phyloP scores from a whole-genome alignment of 2,797 vertebrate genomes.

The Salarias fasciatus region DNA sequence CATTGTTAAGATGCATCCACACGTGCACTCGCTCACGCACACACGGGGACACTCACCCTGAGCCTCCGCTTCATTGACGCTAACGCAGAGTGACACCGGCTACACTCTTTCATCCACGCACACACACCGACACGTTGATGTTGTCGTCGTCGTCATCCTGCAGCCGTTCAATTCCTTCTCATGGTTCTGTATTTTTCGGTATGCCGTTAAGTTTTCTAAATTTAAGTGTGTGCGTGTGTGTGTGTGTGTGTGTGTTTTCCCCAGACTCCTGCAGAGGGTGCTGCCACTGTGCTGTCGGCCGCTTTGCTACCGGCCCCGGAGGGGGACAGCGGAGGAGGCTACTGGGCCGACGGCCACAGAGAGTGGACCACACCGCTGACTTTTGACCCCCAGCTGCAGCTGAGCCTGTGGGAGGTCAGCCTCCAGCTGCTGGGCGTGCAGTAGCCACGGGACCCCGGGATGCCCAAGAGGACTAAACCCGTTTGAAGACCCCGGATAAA shows the following conservation, averaged over 20 bases:
- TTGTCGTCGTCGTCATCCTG: slow-evolving; percentile 50
- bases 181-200: slow-evolving; percentile 17
- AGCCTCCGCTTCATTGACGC: slow-evolving; percentile 41
- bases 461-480: slow-evolving; percentile 26
- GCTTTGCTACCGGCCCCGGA: slow-evolving; percentile 83
- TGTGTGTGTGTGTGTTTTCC: slow-evolving; percentile 15
- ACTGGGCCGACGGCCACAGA: slow-evolving; percentile 84
- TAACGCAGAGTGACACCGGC: slow-evolving; percentile 55
- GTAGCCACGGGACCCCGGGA: slow-evolving; percentile 41
- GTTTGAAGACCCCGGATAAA: slow-evolving; percentile 31
- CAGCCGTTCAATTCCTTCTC: slow-evolving; percentile 21
- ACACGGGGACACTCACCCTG: slow-evolving; percentile 17
- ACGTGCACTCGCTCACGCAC: slow-evolving; percentile 7
- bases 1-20: slow-evolving; percentile 60
- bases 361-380: slow-evolving; percentile 75
- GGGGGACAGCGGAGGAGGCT: slow-evolving; percentile 82
- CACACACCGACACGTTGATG: slow-evolving; percentile 15
- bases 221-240: slow-evolving; percentile 2
- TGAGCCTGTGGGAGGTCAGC: slow-evolving; percentile 85
- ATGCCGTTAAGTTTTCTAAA: background rate
- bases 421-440: slow-evolving; percentile 76
- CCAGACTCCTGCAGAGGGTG: slow-evolving; percentile 88
- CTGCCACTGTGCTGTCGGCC: slow-evolving; percentile 82
- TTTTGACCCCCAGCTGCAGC: slow-evolving; percentile 83
- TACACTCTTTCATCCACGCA: slow-evolving; percentile 44